Evolutionary conservation across 2,797 vertebrate genomes (phyloP).

Genomic region (Fistularia commersonii): DNA sequence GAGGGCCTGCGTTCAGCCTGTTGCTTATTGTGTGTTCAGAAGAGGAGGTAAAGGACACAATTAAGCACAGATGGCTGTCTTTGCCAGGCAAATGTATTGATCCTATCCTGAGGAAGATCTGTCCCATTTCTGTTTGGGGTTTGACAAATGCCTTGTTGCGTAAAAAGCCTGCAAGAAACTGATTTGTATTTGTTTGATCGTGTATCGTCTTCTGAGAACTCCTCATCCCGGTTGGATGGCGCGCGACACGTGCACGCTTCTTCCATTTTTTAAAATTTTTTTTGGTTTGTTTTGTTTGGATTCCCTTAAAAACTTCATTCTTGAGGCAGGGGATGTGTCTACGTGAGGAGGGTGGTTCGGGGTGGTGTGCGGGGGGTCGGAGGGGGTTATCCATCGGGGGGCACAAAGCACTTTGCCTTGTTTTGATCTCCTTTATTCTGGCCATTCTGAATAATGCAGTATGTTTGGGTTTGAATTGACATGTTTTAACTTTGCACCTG

Average conservation of each 20-base stretch:
- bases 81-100: conserved; percentile 75
- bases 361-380: neutral
- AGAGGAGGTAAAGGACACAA: conserved; percentile 76
- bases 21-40: conserved; percentile 81
- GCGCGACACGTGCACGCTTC: conserved; percentile 1
- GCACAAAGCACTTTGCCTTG: too few relatives aligned
- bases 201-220: conserved; percentile 35
- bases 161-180: conserved; percentile 30
- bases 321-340: too few relatives aligned
- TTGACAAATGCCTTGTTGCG: conserved; percentile 52
- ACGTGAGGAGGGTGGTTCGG: neutral
- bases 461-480: too few relatives aligned
- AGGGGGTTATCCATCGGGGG: too few relatives aligned
- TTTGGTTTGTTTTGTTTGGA: too few relatives aligned
- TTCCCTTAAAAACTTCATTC: neutral
- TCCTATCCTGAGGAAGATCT: conserved; percentile 60
- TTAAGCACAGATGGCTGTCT: conserved; percentile 83
- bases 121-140: conserved; percentile 65
- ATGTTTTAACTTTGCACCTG: too few relatives aligned
- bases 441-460: too few relatives aligned
- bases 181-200: conserved; percentile 61
- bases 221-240: conserved; percentile 28
- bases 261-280: neutral
- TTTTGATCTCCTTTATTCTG: too few relatives aligned
- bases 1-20: conserved; percentile 79